A percentile compares a stretch with the other conserved stretches of the same genome.
phyloP scores from a whole-genome alignment of 2,888 invertebrate genomes.

The Bombyx huttoni region DNA sequence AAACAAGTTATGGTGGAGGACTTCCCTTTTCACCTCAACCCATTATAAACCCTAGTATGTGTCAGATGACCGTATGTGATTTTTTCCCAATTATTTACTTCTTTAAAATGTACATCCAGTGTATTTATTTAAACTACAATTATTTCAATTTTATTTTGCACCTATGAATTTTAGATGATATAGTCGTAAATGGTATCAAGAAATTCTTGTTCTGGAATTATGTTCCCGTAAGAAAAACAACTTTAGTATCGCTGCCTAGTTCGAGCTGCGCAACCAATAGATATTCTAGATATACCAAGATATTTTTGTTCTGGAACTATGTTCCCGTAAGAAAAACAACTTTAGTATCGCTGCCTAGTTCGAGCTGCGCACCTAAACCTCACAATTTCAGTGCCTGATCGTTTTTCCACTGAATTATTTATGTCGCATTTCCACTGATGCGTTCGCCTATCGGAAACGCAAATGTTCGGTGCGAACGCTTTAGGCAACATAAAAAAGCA shows the following conservation, averaged over 20 bases:
- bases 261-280: conserved; percentile 3
- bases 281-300: too few species aligned
- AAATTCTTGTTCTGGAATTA: too few species aligned
- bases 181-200: too few species aligned
- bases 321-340: conserved; percentile 11
- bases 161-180: too few species aligned
- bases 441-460: conserved; percentile 35
- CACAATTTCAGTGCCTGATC: conserved; percentile 16
- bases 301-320: not conserved
- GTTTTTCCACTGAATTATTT: conserved; percentile 36
- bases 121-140: too few species aligned
- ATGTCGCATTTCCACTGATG: conserved; percentile 38
- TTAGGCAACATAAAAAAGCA: conserved; percentile 36
- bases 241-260: conserved; percentile 10
- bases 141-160: too few species aligned
- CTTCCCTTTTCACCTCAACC: too few species aligned
- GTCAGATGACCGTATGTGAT: too few species aligned
- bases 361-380: conserved; percentile 3
- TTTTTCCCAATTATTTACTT: too few species aligned
- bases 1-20: too few species aligned
- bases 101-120: too few species aligned
- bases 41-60: too few species aligned
- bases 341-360: conserved; percentile 10
- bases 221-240: conserved; percentile 10
- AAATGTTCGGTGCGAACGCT: conserved; percentile 27